Conservation (phyloP, 2,888 invertebrate genomes). For the Rhimphoctona megacephalus region DNA sequence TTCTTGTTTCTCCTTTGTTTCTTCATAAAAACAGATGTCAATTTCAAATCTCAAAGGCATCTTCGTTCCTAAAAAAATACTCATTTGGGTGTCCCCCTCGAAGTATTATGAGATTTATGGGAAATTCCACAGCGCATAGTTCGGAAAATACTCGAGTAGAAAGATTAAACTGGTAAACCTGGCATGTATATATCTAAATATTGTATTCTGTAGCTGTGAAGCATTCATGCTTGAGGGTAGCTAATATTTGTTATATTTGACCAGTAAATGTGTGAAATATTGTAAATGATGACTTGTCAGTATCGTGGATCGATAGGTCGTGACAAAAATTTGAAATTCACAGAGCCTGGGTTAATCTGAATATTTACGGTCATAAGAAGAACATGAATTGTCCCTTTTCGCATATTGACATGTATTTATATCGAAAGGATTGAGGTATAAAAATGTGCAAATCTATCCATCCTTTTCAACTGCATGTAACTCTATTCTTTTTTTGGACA, state of each 20-base stretch:
- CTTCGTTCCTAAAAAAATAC: not conserved
- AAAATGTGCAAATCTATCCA: too few relatives aligned
- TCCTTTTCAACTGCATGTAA: too few relatives aligned
- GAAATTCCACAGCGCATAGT: not conserved
- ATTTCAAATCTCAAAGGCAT: not conserved
- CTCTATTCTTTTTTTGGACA: too few relatives aligned
- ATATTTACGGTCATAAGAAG: too few relatives aligned
- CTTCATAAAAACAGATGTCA: not conserved
- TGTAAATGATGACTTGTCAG: not conserved
- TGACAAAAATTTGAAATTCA: too few relatives aligned
- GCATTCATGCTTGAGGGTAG: constrained; percentile 11
- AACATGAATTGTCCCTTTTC: too few relatives aligned
- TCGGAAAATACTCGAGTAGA: not conserved
- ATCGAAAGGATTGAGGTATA: too few relatives aligned
- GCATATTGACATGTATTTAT: too few relatives aligned
- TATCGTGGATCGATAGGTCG: not conserved
- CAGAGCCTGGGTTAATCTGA: too few relatives aligned
- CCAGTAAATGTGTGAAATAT: constrained; percentile 31
- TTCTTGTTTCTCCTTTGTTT: not conserved
- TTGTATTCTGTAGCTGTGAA: not conserved
- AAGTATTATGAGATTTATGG: not conserved
- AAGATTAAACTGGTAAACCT: not conserved
- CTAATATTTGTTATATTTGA: constrained; percentile 54
- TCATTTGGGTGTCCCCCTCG: not conserved
- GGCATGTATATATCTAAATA: not conserved